Evolutionary conservation across 2,888 invertebrate species (phyloP), one percentile per base, ranked within the genome.

Genomic region (Ommatoiulus sabulosus): DNA sequence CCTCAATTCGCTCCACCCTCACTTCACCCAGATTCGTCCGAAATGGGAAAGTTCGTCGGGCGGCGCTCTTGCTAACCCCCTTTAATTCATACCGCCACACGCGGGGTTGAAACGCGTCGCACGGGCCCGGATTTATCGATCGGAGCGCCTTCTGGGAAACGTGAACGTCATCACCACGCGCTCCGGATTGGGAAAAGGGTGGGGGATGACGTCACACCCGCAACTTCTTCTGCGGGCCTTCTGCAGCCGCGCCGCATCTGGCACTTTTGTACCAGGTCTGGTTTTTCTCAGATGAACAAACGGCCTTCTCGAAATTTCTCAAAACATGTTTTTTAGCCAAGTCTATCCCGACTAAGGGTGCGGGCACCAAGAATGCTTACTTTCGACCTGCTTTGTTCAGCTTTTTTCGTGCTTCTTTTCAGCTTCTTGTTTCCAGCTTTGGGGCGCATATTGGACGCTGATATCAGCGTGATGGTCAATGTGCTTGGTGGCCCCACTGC

Each of bases 51-150:
- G 52, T 52, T 52, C 52, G 52, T 17, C 52, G 15, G 17, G 15
- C 52, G 52, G 52, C 52, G 52, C 52, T 52, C 52, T 15, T 52
- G 52, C 52, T 52, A 52, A 52, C 12, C 52, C 52, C 52, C 52
- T 52, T 52, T 52, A 17, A 12, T 17, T 52, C 15, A 3, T 12
- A 52, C 4, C 52, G 52, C 17, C 63, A 17, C 20, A 24, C 72
- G n/a, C 24, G 72, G n/a, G 35, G 35, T 35, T 2, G 35, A 35
- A 35, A 35, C 35, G 35, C 35, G 35, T 35, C 35, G 8, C 72
- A 8, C 5, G 72, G 24, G 72, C 72, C 72, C 24, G 72, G 72
- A 72, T 72, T 24, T 72, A 72, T 72, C 72, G 72, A 72, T 72
- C 72, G 72, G 24, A n/a, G 24, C 24, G 24, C 72, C 24, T 72